Evolutionary conservation across 2,113 vertebrate species (phyloP).

Genomic region (Mormoops blainvillei): DNA sequence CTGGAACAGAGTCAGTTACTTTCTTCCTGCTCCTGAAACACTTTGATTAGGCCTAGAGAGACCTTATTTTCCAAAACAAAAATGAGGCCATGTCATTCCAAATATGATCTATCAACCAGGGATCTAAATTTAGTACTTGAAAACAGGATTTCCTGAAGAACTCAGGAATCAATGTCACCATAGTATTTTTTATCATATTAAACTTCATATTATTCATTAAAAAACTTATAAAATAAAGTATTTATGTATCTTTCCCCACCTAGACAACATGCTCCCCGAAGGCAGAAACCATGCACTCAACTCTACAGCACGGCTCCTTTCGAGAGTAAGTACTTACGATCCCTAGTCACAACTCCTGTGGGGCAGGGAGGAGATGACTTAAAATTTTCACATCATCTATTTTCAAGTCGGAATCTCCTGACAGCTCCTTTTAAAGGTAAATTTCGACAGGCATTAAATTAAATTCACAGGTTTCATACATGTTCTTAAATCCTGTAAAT

Average conservation of each 20-base stretch:
- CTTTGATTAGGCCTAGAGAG: not conserved
- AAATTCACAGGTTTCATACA: not conserved
- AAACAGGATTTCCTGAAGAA: not conserved
- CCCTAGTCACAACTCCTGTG: not conserved
- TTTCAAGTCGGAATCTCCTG: not conserved
- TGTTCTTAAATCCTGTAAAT: not conserved
- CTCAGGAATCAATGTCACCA: not conserved
- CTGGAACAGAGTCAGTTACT: not conserved
- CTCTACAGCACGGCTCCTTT: rapidly evolving
- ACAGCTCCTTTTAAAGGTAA: not conserved
- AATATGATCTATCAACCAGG: not conserved
- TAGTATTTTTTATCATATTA: not conserved
- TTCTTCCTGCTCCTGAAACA: not conserved
- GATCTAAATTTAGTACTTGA: not conserved
- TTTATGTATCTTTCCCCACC: not conserved
- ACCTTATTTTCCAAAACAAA: not conserved
- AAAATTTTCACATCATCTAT: not conserved
- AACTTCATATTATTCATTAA: not conserved
- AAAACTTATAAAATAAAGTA: not conserved
- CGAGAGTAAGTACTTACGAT: rapidly evolving
- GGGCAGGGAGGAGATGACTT: too few species aligned
- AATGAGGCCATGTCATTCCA: not conserved
- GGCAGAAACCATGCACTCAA: rapidly evolving
- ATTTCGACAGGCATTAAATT: not conserved
- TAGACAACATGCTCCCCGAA: not conserved